phyloP scores from a whole-genome alignment of 2,888 invertebrate genomes.

The Orchesellides sinensis region DNA sequence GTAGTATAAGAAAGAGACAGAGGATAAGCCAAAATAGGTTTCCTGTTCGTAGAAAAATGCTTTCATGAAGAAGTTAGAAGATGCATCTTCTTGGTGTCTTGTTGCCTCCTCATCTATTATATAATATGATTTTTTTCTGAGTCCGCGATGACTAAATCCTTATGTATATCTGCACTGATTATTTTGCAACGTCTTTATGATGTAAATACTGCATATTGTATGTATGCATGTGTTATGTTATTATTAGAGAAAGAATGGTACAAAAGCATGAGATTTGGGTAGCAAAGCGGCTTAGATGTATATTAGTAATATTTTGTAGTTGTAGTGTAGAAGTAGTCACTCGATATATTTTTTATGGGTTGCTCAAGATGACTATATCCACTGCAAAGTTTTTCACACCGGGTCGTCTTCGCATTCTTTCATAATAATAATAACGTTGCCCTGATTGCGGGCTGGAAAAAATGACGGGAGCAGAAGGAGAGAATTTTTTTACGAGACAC shows the following conservation, averaged over 20 bases:
- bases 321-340: background rate
- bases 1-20: background rate
- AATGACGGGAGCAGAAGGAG: conserved; percentile 12
- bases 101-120: background rate
- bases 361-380: background rate
- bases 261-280: background rate
- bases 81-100: background rate
- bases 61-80: too few species aligned
- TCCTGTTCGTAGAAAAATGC: too few species aligned
- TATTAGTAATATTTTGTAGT: background rate
- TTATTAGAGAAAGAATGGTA: background rate
- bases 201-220: background rate
- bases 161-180: conserved; percentile 2
- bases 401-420: too few species aligned
- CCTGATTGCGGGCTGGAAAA: background rate
- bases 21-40: background rate
- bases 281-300: background rate
- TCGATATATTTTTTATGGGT: background rate
- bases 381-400: background rate
- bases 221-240: background rate
- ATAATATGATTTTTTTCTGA: conserved; percentile 10
- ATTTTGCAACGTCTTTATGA: conserved; percentile 18
- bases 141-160: conserved; percentile 9
- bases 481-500: background rate
- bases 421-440: background rate